Conservation (phyloP, 2,888 invertebrate species). For the Furcula furcula region DNA sequence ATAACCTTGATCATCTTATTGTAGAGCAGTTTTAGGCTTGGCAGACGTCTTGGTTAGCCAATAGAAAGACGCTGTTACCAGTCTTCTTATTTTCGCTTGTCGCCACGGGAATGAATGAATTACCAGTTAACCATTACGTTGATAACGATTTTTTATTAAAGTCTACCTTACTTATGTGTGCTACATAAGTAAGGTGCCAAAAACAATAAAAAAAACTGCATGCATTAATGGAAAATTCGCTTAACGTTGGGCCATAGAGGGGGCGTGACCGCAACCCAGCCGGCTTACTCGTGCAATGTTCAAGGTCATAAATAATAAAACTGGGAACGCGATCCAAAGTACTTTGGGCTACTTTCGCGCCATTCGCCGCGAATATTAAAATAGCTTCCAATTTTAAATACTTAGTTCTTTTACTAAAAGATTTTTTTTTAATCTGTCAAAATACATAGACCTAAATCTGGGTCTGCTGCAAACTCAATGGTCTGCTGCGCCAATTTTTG, state of each 20-base stretch:
- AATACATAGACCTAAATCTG: no score
- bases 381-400: slow-evolving; percentile 52
- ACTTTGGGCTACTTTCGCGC: slow-evolving; percentile 82
- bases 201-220: slow-evolving; percentile 54
- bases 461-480: no score
- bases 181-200: slow-evolving; percentile 55
- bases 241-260: slow-evolving; percentile 72
- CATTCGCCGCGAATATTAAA: slow-evolving; percentile 60
- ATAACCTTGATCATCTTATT: no score
- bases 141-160: slow-evolving; percentile 2
- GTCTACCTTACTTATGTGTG: slow-evolving; percentile 7
- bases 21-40: no score
- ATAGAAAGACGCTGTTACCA: no score
- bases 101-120: no score
- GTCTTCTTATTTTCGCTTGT: no score
- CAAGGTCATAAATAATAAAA: slow-evolving; percentile 80
- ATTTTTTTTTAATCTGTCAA: no score
- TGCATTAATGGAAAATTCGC: slow-evolving; percentile 63
- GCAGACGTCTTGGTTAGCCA: no score
- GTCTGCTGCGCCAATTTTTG: no score
- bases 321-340: slow-evolving; percentile 74
- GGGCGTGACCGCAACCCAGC: slow-evolving; percentile 75
- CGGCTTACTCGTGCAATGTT: slow-evolving; percentile 78
- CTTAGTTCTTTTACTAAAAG: no score
- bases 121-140: background rate